phyloP scores from a whole-genome alignment of 2,888 invertebrate genomes.

The Euplexia lucipara region DNA sequence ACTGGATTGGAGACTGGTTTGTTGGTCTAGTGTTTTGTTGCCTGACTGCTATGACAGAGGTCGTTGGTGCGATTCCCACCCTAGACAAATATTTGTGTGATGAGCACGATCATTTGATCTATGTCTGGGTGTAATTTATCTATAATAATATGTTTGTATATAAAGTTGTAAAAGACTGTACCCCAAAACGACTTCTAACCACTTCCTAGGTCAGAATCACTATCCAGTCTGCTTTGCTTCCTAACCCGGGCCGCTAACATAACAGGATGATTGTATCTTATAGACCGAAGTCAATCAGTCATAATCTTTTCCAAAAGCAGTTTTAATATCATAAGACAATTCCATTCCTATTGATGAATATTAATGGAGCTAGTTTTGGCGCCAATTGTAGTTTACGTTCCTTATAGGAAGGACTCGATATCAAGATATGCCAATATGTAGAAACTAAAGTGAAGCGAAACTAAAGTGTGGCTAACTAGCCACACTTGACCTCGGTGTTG shows the following conservation, averaged over 20 bases:
- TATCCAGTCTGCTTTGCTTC: background rate
- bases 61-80: too few relatives aligned
- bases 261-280: background rate
- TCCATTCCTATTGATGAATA: constrained; percentile 20
- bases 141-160: too few relatives aligned
- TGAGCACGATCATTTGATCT: too few relatives aligned
- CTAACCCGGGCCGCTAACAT: background rate
- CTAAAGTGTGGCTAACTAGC: too few relatives aligned
- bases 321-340: constrained; percentile 15
- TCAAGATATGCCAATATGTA: background rate
- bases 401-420: background rate
- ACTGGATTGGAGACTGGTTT: too few relatives aligned
- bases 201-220: background rate
- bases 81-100: too few relatives aligned
- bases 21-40: too few relatives aligned
- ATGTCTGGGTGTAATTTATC: too few relatives aligned
- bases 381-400: background rate
- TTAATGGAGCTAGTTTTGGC: constrained; percentile 14
- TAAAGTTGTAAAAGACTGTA: too few relatives aligned
- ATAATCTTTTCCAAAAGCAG: constrained; percentile 18
- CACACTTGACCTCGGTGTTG: too few relatives aligned
- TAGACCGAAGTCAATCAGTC: constrained; percentile 17
- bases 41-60: too few relatives aligned
- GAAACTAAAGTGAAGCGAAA: background rate
- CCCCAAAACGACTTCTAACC: too few relatives aligned